These are phyloP conservation scores for Gymnosoma rotundatum DNA, from an alignment of 2,888 invertebrate species.

Conservation along the genomic window DNA sequence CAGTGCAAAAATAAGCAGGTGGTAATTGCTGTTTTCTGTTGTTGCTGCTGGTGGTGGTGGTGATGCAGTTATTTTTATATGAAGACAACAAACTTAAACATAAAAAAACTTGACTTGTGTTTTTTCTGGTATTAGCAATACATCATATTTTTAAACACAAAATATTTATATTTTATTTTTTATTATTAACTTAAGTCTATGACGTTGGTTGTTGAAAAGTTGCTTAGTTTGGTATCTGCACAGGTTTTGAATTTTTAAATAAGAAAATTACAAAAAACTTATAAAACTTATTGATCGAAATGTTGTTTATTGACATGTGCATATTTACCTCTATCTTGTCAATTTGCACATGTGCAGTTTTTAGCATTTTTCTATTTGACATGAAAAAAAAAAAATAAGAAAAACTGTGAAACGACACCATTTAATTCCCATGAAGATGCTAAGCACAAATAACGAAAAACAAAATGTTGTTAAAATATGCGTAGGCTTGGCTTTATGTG, in stretches of 20 bases:
- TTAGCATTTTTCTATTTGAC: slow-evolving; percentile 28
- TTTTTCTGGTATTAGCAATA: slow-evolving; percentile 59
- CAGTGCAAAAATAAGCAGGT: slow-evolving; percentile 70
- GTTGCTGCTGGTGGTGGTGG: slow-evolving; percentile 63
- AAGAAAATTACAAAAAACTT: slow-evolving; percentile 14
- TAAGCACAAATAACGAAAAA: slow-evolving; percentile 26
- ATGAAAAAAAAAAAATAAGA: too few species aligned
- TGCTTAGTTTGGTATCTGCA: slow-evolving; percentile 35
- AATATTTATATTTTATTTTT: slow-evolving; percentile 15
- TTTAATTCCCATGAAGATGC: slow-evolving; percentile 67
- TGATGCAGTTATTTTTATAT: slow-evolving; percentile 17
- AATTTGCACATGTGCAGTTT: slow-evolving; percentile 70
- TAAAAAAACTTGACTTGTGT: slow-evolving; percentile 55
- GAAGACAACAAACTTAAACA: slow-evolving; percentile 42
- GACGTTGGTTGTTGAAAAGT: slow-evolving; percentile 42
- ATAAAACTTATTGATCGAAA: slow-evolving; percentile 67
- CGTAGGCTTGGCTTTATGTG: slow-evolving; percentile 66
- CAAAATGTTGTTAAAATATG: slow-evolving; percentile 38
- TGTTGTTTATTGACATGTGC: slow-evolving; percentile 68
- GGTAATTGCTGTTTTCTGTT: slow-evolving; percentile 66
- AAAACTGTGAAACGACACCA: slow-evolving; percentile 38
- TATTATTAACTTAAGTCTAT: slow-evolving; percentile 44
- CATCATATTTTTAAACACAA: slow-evolving; percentile 56
- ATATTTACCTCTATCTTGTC: slow-evolving; percentile 66
- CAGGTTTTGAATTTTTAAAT: slow-evolving; percentile 58